Percentiles rank a stretch among this genome's conserved stretches.
Conservation (phyloP, 37 sponge, comb jelly and placozoan genomes). For the Bolinopsis microptera region DNA sequence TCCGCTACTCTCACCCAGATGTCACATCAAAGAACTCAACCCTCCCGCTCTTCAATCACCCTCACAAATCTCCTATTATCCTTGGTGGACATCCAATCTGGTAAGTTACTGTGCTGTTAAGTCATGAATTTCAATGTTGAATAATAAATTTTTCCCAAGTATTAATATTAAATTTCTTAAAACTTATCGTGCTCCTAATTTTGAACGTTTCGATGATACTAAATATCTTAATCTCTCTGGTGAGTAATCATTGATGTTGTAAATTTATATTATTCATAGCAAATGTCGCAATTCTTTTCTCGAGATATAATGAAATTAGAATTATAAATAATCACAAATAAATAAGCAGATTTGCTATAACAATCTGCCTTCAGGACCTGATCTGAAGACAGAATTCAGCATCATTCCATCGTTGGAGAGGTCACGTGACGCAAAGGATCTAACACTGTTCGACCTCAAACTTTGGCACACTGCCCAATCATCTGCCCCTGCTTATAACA, state of each 20-base stretch:
- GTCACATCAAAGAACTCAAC: not conserved
- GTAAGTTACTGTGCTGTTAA: too few species aligned
- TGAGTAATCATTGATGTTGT: too few species aligned
- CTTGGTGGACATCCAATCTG: too few species aligned
- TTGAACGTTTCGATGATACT: not conserved
- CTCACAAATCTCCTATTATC: too few species aligned
- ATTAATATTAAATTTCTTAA: too few species aligned
- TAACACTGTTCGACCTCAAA: constrained; percentile 29
- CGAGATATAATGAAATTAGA: too few species aligned
- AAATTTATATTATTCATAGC: too few species aligned
- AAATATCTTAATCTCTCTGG: constrained; percentile 21
- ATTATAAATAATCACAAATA: too few species aligned
- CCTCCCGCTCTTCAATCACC: not conserved
- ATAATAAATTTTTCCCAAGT: too few species aligned
- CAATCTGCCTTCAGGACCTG: not conserved
- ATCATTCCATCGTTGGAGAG: constrained; percentile 29
- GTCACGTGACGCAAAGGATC: constrained; percentile 34
- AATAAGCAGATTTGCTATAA: too few species aligned
- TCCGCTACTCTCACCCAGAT: not conserved
- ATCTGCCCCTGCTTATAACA: constrained; percentile 29
- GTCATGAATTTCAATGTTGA: too few species aligned
- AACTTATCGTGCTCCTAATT: not conserved
- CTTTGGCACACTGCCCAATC: not conserved
- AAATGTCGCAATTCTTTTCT: too few species aligned
- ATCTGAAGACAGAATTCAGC: constrained; percentile 39